A percentile compares a stretch with the other conserved stretches of the same genome.
Conservation (phyloP, 2,888 invertebrate species). For the Ethmia dodecea region DNA sequence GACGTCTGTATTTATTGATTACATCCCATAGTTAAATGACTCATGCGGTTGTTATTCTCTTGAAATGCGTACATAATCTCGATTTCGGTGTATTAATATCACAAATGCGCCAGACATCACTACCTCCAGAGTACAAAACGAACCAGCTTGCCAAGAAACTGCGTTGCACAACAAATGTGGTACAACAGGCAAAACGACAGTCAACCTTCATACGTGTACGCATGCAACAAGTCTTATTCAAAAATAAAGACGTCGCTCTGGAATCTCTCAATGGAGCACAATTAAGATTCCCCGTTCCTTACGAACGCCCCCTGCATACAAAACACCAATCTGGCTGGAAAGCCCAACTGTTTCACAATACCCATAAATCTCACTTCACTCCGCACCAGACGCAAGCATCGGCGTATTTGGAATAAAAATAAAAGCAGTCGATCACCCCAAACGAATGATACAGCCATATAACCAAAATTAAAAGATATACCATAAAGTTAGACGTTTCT, state of each 20-base stretch:
- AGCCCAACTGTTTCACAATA: constrained; percentile 52
- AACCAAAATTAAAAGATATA: constrained; percentile 37
- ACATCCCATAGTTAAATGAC: constrained; percentile 1
- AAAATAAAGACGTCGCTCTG: constrained; percentile 57
- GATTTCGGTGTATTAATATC: constrained; percentile 19
- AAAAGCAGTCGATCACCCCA: constrained; percentile 27
- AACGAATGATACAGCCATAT: constrained; percentile 36
- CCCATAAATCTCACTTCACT: constrained; percentile 59
- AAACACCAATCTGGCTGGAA: constrained; percentile 31
- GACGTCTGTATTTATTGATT: no score
- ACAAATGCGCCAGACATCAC: constrained; percentile 20
- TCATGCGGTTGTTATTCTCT: background rate
- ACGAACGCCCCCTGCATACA: constrained; percentile 41
- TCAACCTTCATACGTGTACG: constrained; percentile 27
- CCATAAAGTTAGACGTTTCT: constrained; percentile 4
- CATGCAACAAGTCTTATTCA: constrained; percentile 60
- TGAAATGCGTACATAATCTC: background rate
- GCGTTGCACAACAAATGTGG: constrained; percentile 22
- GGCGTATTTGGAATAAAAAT: constrained; percentile 50
- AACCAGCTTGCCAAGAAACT: constrained; percentile 42
- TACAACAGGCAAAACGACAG: constrained; percentile 41
- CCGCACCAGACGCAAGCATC: constrained; percentile 31
- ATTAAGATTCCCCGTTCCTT: constrained; percentile 65
- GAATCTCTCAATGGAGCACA: constrained; percentile 67
- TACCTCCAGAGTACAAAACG: constrained; percentile 25